Evolutionary conservation across 2,797 vertebrate species (phyloP).

Genomic region (Phoeniculus purpureus): DNA sequence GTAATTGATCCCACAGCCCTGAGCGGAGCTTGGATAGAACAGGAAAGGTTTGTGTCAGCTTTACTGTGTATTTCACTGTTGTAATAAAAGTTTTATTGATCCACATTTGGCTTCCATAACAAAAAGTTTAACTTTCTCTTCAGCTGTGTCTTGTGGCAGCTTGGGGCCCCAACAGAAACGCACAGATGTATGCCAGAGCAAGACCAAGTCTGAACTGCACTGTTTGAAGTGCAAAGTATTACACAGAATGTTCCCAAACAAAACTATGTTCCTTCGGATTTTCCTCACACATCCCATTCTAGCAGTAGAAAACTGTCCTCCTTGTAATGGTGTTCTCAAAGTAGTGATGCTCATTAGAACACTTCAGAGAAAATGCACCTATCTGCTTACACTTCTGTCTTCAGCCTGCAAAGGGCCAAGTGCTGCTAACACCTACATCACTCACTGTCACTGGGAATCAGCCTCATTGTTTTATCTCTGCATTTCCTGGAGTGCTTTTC

Average conservation of each 20-base stretch:
- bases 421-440: not conserved
- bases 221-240: slow-evolving; percentile 13
- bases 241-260: slow-evolving; percentile 27
- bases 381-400: not conserved
- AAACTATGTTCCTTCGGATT: not conserved
- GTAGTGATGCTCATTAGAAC: not conserved
- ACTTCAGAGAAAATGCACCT: not conserved
- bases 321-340: not conserved
- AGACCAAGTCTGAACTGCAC: not conserved
- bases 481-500: not conserved
- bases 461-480: not conserved
- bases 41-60: not conserved
- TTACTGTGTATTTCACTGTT: not conserved
- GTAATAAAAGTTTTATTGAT: not conserved
- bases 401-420: not conserved
- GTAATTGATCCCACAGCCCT: not conserved
- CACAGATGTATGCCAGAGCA: not conserved
- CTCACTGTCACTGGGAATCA: not conserved
- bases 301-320: not conserved
- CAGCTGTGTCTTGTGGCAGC: not conserved
- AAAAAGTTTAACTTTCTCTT: not conserved
- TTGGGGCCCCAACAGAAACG: not conserved
- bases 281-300: slow-evolving; percentile 13
- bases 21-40: not conserved
- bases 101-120: not conserved